These are phyloP conservation scores for Rhynchotus rufescens DNA, from an alignment of 2,797 vertebrate genomes.

Conservation along the genomic window DNA sequence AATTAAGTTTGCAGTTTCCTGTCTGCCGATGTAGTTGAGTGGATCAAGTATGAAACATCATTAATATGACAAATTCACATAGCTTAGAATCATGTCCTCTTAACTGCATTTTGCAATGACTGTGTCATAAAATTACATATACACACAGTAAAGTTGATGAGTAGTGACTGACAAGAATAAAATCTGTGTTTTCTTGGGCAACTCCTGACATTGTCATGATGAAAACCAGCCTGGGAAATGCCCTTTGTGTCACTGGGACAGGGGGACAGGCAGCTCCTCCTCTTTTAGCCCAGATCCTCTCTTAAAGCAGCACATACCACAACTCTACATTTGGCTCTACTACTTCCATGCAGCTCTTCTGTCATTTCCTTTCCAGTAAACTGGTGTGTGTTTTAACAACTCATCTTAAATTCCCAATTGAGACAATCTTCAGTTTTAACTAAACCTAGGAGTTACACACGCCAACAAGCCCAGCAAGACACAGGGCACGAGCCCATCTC, in stretches of 20 bases:
- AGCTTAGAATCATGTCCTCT: neutral
- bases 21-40: no score
- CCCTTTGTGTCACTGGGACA: accelerated
- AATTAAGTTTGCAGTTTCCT: no score
- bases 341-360: neutral
- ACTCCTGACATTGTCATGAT: neutral
- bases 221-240: neutral
- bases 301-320: neutral
- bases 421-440: neutral
- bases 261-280: neutral
- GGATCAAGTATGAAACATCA: neutral
- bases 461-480: neutral
- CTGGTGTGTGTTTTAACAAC: neutral
- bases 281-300: neutral
- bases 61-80: neutral
- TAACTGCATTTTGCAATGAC: neutral
- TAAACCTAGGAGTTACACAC: neutral
- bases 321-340: neutral
- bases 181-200: neutral
- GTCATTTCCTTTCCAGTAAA: neutral
- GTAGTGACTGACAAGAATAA: neutral
- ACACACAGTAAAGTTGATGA: neutral
- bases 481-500: neutral
- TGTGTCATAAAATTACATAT: neutral
- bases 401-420: neutral